A percentile compares a stretch with the other conserved stretches of the same genome.
These are phyloP conservation scores for Conus canariensis DNA, from an alignment of 2,888 invertebrate genomes.

Conservation along the genomic window DNA sequence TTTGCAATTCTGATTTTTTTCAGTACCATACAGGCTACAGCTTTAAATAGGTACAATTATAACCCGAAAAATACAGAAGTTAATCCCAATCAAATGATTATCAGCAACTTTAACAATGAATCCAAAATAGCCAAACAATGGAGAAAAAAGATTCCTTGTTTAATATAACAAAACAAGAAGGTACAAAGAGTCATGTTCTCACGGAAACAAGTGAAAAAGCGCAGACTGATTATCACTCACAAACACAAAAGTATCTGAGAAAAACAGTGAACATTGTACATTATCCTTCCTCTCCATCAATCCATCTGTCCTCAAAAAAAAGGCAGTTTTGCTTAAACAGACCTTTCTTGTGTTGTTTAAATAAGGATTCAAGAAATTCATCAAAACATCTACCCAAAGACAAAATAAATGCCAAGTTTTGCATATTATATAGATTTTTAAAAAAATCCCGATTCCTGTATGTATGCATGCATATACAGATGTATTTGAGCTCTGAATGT, in stretches of 20 bases:
- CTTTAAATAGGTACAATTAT: neutral
- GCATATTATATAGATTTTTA: no score
- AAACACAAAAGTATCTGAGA: no score
- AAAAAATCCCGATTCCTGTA: no score
- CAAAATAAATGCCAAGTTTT: no score
- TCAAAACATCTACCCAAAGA: neutral
- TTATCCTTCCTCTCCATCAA: neutral
- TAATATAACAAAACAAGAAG: neutral
- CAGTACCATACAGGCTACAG: no score
- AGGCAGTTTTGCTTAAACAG: neutral
- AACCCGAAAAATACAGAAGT: neutral
- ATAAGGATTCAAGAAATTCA: neutral
- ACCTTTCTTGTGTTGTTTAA: neutral
- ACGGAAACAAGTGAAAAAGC: no score
- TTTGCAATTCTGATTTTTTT: no score
- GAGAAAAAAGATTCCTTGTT: neutral
- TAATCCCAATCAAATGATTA: no score
- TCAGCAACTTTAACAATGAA: neutral
- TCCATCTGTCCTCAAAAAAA: neutral
- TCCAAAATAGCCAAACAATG: neutral
- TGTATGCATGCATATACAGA: no score
- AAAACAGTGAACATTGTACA: neutral
- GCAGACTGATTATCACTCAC: no score
- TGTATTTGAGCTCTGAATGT: no score
- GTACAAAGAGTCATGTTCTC: neutral